Base-by-base conservation (phyloP, 2,888 invertebrate genomes). In the Dolomedes plantarius region DNA sequence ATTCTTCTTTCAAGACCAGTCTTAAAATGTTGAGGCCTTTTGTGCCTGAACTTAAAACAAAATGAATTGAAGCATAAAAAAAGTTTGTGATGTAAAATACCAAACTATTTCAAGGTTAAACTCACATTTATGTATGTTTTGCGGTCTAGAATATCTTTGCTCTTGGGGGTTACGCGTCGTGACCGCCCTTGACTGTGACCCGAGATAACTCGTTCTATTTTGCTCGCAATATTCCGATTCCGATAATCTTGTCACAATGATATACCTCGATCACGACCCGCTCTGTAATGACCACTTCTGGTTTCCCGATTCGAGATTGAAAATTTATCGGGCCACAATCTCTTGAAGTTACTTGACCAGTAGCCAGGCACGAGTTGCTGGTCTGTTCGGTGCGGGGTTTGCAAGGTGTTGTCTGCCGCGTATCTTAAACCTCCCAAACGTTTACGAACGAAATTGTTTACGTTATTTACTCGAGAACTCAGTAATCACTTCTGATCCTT, bases 231-330 rank as follows among this genome's bases (percentile, higher is more conserved):
- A 82, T 75, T 75, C 82, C 64, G 82, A 77, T 77, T 83, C 46
- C 72, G 65, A 77, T 72, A 72, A 83, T 83, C 83, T 77, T 77
- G 83, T 77, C 83, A 83, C 76, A 83, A 71, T 77, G 83, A 76
- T 83, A 83, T 72, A 77, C 76, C 83, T 50, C 31, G 76, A 82
- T 82, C 83, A 77, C 77, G 77, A 83, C 28, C 72, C 69, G 6
- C 32, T 41, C 72, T 46, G 69, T 83, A 83, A 83, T 83, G 76
- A 77, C 65, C 29, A 46, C 74, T 74, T 73, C 71, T 50, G 32
- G 73, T 69, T 71, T 71, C 46, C 68, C 31, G 28, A 72, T 65
- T 46, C 65, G 32, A 80, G 83, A 83, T 77, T 76, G 77, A 83
- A 83, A 83, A 83, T 77, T 83, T 83, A 83, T 83, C 77, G 77